These are phyloP conservation scores for Aplodontia rufa DNA, from an alignment of 2,113 vertebrate species.

Conservation along the genomic window DNA sequence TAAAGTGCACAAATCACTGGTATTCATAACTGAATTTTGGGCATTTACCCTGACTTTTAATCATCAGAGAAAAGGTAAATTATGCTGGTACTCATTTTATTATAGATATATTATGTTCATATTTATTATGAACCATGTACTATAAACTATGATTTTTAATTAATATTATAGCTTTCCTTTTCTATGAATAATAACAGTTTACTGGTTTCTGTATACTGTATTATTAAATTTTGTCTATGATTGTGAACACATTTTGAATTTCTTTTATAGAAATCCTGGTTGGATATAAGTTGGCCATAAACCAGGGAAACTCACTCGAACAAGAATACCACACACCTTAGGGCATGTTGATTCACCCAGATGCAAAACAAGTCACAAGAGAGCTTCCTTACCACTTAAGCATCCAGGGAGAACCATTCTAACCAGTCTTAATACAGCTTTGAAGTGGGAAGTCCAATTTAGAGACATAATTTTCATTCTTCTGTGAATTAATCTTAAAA, in stretches of 20 bases:
- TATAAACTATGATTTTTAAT: constrained; percentile 9
- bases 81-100: background rate
- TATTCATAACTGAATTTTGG: background rate
- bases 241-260: background rate
- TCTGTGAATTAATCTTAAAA: constrained; percentile 50
- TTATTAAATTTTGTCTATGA: constrained; percentile 37
- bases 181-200: background rate
- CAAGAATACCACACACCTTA: background rate
- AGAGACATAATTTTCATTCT: constrained; percentile 25
- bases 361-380: constrained; percentile 28
- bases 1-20: background rate
- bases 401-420: background rate
- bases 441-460: constrained; percentile 48
- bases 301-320: background rate
- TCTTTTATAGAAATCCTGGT: background rate
- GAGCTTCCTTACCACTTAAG: background rate
- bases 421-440: constrained; percentile 39
- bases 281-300: background rate
- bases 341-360: background rate
- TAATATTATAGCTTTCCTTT: background rate
- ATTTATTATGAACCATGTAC: background rate
- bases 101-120: background rate
- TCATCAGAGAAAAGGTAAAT: background rate
- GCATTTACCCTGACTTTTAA: background rate
- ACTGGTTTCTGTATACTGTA: background rate